Base-by-base conservation (phyloP, 2,113 vertebrate genomes). In the Rhegmatorhina hoffmannsi region DNA sequence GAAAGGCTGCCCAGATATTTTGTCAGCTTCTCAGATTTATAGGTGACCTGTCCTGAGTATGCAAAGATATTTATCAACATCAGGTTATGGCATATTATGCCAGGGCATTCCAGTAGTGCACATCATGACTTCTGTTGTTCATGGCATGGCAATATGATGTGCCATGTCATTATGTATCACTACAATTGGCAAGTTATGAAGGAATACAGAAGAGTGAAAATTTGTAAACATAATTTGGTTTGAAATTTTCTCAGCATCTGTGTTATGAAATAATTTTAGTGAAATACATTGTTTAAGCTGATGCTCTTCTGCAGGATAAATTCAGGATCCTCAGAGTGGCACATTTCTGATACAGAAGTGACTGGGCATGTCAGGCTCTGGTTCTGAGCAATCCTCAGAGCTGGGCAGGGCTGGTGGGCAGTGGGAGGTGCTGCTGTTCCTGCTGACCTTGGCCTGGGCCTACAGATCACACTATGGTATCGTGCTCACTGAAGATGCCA, bases 111-210 rank as follows among this genome's bases (percentile, higher is more conserved):
- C 88, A 59, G 38, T 1, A 40, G 62, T n/a, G 84, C 60, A 50
- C 46, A 7, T 1, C 2, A 7, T 53, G 89, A 7, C 50, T 16
- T 59, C 84, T 55, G 3, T 13, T 76, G 86, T 3, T 23, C 5
- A 1, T 58, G 56, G 18, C 6, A 1, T 33, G 34, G 58, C 25
- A n/a, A 0, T 23, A 1, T 2, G 77, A 17, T 79, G 34, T 15
- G 70, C 17, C 2, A 0, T 31, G 62, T 17, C 36, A 33, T 15
- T 11, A 2, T 10, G 1, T 38, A 31, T 17, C 72, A 14, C 63
- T 40, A 15, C 50, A 53, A 0, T 2, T 64, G 63, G 49, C 72
- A 47, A 31, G 26, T 24, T 40, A 9, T 36, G 46, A 23, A 47
- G 21, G 8, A 17, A 31, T 7, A 11, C 20, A 21, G 4, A 47